Evolutionary conservation across 2,797 vertebrate genomes (phyloP), one percentile per base, ranked within the genome.

Genomic region (Aulostomus chinensis): DNA sequence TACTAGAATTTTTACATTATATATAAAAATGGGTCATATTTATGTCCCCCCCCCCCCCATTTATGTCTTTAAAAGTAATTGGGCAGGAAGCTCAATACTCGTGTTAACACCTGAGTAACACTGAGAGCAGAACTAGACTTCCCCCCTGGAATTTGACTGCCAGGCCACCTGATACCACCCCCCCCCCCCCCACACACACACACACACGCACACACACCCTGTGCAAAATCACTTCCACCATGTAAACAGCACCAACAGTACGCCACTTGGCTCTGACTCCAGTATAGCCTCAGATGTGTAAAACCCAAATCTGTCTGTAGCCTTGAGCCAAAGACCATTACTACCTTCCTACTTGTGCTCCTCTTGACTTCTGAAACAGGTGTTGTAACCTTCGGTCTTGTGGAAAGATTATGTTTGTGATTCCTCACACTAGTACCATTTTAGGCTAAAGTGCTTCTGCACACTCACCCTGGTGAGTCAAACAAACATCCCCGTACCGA

Each of bases 161-260:
- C 37, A 4, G 18, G 30, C 51, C 62, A 65, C 53, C 61, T 72
- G 61, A 74, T n/a, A n/a, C n/a, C n/a, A n/a, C n/a, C n/a, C n/a
- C n/a, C n/a, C n/a, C n/a, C n/a, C n/a, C n/a, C n/a, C n/a, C n/a
- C n/a, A n/a, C n/a, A n/a, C n/a, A n/a, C n/a, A n/a, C n/a, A n/a
- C n/a, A n/a, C 68, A 57, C 56, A 11, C 55, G 56, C 43, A 55
- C 65, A 49, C n/a, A n/a, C n/a, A n/a, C n/a, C 69, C 65, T 79
- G 68, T 58, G 62, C 62, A 42, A 42, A 63, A 41, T 51, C 59
- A 58, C 1, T 31, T 42, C 26, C 66, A 53, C 72, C 51, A 48
- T 47, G 51, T 57, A 62, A 55, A 70, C 52, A 62, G 40, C 42
- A 32, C 26, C 29, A 9, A 34, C 51, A 60, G 45, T 18, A 43